These are phyloP conservation scores for Ceraclea dissimilis DNA, from an alignment of 2,888 invertebrate genomes.

Conservation along the genomic window DNA sequence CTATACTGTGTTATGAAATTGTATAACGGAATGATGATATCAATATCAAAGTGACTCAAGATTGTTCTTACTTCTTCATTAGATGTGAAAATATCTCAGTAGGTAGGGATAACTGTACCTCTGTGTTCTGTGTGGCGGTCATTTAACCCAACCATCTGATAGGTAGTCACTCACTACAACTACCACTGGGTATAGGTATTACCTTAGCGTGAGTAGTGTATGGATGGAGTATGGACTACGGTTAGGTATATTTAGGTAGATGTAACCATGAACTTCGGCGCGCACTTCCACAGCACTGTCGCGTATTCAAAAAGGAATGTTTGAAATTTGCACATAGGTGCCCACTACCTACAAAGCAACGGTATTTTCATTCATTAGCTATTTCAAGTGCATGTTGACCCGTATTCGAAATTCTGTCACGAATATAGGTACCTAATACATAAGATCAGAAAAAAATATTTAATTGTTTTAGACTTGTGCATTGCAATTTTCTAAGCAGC, in stretches of 20 bases:
- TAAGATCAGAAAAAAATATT: no score
- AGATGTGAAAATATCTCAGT: constrained; percentile 25
- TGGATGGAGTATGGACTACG: neutral
- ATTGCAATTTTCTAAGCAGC: no score
- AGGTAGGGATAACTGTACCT: constrained; percentile 25
- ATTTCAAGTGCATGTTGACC: constrained; percentile 13
- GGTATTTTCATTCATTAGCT: constrained; percentile 14
- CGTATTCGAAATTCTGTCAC: neutral
- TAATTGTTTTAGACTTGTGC: no score
- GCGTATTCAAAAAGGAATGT: constrained; percentile 15
- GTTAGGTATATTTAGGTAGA: neutral
- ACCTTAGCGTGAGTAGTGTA: no score
- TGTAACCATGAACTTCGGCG: constrained; percentile 3
- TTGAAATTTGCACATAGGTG: constrained; percentile 15
- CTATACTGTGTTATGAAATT: neutral
- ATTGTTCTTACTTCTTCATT: neutral
- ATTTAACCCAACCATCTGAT: constrained; percentile 24
- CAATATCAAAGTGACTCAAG: neutral
- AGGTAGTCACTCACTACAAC: no score
- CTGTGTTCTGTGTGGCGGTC: constrained; percentile 21
- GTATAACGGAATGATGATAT: neutral
- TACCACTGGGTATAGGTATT: no score
- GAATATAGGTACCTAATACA: no score
- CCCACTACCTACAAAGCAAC: constrained; percentile 12
- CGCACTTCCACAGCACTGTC: neutral